Percentiles rank a stretch among this genome's conserved stretches.
phyloP scores from a whole-genome alignment of 2,888 invertebrate genomes.

The Ditylenchus weischeri region DNA sequence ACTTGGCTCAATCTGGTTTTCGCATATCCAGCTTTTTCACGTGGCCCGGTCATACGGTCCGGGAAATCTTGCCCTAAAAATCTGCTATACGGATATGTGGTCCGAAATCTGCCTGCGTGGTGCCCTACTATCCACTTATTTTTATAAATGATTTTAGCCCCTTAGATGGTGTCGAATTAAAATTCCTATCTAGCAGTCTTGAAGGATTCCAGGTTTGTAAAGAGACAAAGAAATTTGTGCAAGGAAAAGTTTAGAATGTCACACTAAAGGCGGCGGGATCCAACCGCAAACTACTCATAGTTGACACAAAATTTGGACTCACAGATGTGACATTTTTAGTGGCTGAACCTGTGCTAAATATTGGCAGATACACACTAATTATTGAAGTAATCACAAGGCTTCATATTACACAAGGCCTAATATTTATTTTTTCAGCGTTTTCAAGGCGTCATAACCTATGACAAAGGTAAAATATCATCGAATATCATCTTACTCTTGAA shows the following conservation, averaged over 20 bases:
- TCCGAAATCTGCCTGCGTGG: too few relatives aligned
- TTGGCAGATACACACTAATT: constrained; percentile 32
- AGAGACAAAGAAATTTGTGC: not conserved
- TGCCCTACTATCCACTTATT: too few relatives aligned
- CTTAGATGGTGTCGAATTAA: not conserved
- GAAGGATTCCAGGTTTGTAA: constrained; percentile 2
- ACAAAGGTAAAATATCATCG: constrained; percentile 18
- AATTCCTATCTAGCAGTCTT: not conserved
- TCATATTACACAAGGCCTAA: too few relatives aligned
- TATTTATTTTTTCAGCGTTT: constrained; percentile 25
- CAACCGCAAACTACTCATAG: not conserved
- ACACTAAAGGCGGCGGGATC: constrained; percentile 25
- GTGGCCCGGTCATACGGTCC: too few relatives aligned
- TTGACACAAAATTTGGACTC: not conserved
- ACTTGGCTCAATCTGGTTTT: too few relatives aligned
- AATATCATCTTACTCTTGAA: too few relatives aligned
- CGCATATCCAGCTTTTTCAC: too few relatives aligned
- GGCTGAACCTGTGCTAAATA: constrained; percentile 7
- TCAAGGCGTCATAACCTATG: constrained; percentile 39
- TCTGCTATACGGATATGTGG: too few relatives aligned
- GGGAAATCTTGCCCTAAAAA: too few relatives aligned
- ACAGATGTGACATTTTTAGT: constrained; percentile 1
- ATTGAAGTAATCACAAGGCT: constrained; percentile 21
- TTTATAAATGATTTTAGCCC: not conserved
- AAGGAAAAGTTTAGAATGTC: constrained; percentile 27